Percentiles rank a stretch among this genome's conserved stretches.
phyloP scores from a whole-genome alignment of 35 echinoderm and acorn worm species.

The Patiria miniata region DNA sequence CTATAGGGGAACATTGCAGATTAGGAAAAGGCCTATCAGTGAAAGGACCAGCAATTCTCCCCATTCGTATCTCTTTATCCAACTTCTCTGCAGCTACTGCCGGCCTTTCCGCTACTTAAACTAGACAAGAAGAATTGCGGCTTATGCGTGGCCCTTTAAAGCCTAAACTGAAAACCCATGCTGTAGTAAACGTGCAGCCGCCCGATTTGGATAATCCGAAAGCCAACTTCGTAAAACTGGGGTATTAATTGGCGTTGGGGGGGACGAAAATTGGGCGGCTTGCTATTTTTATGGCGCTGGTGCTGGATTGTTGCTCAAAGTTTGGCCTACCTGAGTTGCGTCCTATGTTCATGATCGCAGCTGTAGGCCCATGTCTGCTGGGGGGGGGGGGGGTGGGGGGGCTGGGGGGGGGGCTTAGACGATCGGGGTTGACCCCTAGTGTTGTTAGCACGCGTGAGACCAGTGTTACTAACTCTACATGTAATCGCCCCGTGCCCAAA shows the following conservation, averaged over 20 bases:
- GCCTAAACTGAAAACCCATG: not conserved
- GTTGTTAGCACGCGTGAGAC: not conserved
- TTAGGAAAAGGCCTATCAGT: too few species aligned
- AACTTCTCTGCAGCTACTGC: not conserved
- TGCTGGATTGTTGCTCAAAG: too few species aligned
- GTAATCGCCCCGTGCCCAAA: not conserved
- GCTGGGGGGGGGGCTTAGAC: not conserved
- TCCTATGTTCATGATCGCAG: not conserved
- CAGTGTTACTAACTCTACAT: not conserved
- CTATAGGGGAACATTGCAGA: too few species aligned
- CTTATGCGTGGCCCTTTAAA: not conserved
- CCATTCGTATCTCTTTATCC: not conserved
- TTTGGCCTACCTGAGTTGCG: not conserved
- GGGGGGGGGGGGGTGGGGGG: not conserved
- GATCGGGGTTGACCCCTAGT: not conserved
- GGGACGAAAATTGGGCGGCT: not conserved
- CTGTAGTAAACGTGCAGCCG: not conserved
- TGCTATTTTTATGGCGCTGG: too few species aligned
- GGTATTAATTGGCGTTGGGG: not conserved
- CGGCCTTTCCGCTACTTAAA: not conserved
- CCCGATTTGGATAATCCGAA: not conserved
- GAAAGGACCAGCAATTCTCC: not conserved
- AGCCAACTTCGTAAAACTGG: not conserved
- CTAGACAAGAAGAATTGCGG: not conserved
- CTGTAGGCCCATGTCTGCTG: not conserved